Evolutionary conservation across 2,888 invertebrate genomes (phyloP), one percentile per base, ranked within the genome.

Genomic region (Cataglyphis livida): DNA sequence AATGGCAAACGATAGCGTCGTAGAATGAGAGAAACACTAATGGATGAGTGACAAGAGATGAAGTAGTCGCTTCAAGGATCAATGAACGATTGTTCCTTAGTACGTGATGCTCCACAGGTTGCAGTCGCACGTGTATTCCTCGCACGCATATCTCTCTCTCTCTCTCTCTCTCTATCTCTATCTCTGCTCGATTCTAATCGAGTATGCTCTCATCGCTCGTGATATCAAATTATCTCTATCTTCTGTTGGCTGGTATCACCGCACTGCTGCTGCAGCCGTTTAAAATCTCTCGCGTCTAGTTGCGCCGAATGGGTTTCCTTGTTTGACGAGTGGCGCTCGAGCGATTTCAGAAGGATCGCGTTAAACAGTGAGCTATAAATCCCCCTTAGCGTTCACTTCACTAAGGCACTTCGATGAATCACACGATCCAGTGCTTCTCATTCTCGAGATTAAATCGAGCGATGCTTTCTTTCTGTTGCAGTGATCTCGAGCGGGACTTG

Each of bases 401-500:
- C 78, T 10, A 28, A 79, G 59, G 48, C 70, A 51, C 61, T 70
- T 70, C 32, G 57, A 28, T 48, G 54, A 79, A 83, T 79, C 71
- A 70, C 41, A 65, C 81, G 48, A 41, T 5, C 78, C 62, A 41
- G n/a, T 25, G 65, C 25, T 18, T 66, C 57, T 57, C 44, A 51
- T 38, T 35, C 44, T 44, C 21, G 41, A 15, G 73, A 73, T 74
- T 28, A 38, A 48, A 41, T 74, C 1, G 12, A 74, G 38, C 48
- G 38, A 62, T 7, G 25, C 54, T 54, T 54, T 61, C 38, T 90
- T 91, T 88, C 79, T 89, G 88, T 95, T 95, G n/a, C 95, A 96
- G 96, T 75, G 95, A 95, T 91, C 94, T 96, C 88, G 94, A 95
- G 90, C 96, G 96, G 93, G 97, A 98, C 95, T 95, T 98, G 90